Conservation (phyloP, 1,140 invertebrate genomes). For the Saccostrea glomerata region DNA sequence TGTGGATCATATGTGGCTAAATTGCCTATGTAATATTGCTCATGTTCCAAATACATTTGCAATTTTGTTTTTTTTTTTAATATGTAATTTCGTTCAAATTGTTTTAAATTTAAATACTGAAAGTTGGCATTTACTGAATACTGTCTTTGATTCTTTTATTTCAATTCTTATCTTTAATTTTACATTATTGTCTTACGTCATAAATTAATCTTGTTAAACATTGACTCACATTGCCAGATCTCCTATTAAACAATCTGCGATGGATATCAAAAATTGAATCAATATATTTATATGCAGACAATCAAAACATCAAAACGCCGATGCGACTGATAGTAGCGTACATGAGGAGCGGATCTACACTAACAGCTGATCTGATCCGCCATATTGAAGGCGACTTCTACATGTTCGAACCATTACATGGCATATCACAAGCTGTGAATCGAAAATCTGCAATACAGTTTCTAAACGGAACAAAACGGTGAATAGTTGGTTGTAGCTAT, state of each 20-base stretch:
- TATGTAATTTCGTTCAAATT: no score
- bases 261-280: neutral
- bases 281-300: neutral
- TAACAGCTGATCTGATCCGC: neutral
- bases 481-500: neutral
- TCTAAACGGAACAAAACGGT: neutral
- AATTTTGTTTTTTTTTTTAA: no score
- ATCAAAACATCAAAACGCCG: neutral
- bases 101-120: no score
- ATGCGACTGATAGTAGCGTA: slow-evolving; percentile 5
- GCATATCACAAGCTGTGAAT: neutral
- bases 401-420: slow-evolving; percentile 17
- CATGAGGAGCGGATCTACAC: slow-evolving; percentile 11
- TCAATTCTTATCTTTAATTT: neutral
- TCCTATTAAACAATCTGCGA: no score
- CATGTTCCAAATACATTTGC: no score
- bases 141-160: neutral
- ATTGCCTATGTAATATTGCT: no score
- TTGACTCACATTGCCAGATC: neutral
- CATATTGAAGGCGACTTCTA: slow-evolving; percentile 1
- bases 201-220: neutral
- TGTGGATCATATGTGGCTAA: no score
- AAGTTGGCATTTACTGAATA: neutral
- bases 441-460: neutral
- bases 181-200: neutral